A percentile compares a stretch with the other conserved stretches of the same genome.
Evolutionary conservation across 2,888 invertebrate genomes (phyloP).

Genomic region (Digitonthophagus gazella): DNA sequence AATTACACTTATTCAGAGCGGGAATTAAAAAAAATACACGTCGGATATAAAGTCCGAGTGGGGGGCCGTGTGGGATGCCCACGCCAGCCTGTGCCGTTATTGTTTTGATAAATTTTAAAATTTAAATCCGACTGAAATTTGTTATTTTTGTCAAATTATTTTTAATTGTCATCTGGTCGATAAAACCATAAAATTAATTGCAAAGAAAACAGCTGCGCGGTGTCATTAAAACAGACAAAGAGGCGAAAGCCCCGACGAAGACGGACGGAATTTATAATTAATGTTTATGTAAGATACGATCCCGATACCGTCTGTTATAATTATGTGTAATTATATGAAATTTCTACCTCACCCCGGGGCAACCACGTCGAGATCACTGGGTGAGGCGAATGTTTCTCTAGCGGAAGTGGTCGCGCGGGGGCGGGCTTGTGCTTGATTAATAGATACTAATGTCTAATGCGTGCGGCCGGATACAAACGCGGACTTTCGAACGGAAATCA

Average conservation of each 20-base stretch:
- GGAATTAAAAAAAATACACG: slow-evolving; percentile 12
- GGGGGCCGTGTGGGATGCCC: slow-evolving; percentile 5
- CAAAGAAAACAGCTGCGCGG: background rate
- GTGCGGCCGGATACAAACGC: background rate
- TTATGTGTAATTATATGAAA: slow-evolving; percentile 14
- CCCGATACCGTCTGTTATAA: slow-evolving; percentile 13
- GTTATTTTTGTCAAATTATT: background rate
- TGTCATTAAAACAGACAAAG: background rate
- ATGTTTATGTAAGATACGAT: slow-evolving; percentile 13
- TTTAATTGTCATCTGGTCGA: background rate
- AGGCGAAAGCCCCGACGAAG: background rate
- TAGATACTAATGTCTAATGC: background rate
- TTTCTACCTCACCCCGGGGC: slow-evolving; percentile 14
- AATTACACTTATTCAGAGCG: slow-evolving; percentile 21
- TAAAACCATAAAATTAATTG: background rate
- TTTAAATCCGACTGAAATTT: background rate
- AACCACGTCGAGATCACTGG: background rate
- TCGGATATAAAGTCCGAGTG: slow-evolving; percentile 8
- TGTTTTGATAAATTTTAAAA: background rate
- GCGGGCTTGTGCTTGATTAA: background rate
- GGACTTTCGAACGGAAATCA: background rate
- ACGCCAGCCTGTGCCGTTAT: background rate
- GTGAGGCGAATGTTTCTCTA: background rate
- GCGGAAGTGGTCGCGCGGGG: background rate
- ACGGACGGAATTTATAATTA: slow-evolving; percentile 11